Base-by-base conservation (phyloP, 2,888 invertebrate species). In the Trilocha varians region DNA sequence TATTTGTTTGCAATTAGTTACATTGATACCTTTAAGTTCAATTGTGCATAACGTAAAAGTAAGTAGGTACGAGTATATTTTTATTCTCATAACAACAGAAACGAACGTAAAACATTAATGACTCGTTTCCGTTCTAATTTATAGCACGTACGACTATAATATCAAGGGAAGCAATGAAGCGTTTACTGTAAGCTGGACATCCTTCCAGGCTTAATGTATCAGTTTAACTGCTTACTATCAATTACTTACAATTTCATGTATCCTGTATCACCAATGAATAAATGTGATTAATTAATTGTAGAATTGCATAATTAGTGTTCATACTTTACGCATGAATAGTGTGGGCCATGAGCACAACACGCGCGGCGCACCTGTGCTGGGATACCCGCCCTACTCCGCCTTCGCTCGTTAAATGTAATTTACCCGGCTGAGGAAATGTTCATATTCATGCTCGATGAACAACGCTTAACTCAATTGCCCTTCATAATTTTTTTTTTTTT, bases 401-500 rank as follows among this genome's bases (percentile, higher is more conserved):
- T 68, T 70, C 64, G 44, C 66, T 75, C 73, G 76, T 79, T 82
- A 79, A 68, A 75, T 59, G 70, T 72, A 78, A 79, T 78, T 79
- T 76, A 70, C 65, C 54, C 56, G 61, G 65, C 57, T 55, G 57
- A 69, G 71, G 75, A 78, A 79, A 77, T 69, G 68, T 67, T 74
- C 65, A 65, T 67, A 70, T 74, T 73, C 68, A 74, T 71, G 75
- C 69, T 75, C 62, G 65, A 67, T 79, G 68, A 72, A 72, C 73
- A 72, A 65, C 60, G 55, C 57, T 57, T 57, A 25, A 60, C 58
- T 59, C 59, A 14, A 34, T 16, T 39, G 33, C 16, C 34, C 33
- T 13, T 38, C 5, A 32, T 13, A 8, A 32, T 13, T 33, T 38
- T 13, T 33, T 8, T 39, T n/a, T n/a, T n/a, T n/a, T n/a, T n/a